These are phyloP conservation scores for Choreutis nemorana DNA, from an alignment of 2,888 invertebrate genomes.

Conservation along the genomic window DNA sequence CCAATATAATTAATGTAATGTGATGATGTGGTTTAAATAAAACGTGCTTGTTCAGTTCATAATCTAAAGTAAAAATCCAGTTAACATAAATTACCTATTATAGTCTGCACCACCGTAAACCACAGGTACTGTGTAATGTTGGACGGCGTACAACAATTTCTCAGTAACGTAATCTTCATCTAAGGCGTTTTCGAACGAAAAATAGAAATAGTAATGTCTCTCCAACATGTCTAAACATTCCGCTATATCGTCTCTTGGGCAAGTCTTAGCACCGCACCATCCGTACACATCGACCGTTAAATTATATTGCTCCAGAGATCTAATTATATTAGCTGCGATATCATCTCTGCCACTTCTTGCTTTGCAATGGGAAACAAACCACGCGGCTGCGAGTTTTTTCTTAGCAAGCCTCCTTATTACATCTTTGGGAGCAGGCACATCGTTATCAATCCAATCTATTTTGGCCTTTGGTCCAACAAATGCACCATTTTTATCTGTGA, in stretches of 20 bases:
- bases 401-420: slow-evolving; percentile 20
- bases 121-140: slow-evolving; percentile 70
- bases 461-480: slow-evolving; percentile 38
- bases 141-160: slow-evolving; percentile 40
- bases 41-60: no score
- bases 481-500: slow-evolving; percentile 24
- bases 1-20: no score
- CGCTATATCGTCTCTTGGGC: slow-evolving; percentile 26
- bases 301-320: slow-evolving; percentile 22
- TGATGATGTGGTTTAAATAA: no score
- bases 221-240: slow-evolving; percentile 31
- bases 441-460: slow-evolving; percentile 29
- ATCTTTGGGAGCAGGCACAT: slow-evolving; percentile 19
- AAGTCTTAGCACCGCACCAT: slow-evolving; percentile 30
- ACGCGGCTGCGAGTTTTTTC: slow-evolving; percentile 40
- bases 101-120: slow-evolving; percentile 77
- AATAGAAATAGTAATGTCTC: slow-evolving; percentile 42
- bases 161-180: slow-evolving; percentile 46
- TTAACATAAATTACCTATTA: slow-evolving; percentile 40
- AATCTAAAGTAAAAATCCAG: no score
- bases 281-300: slow-evolving; percentile 38
- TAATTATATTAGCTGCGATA: slow-evolving; percentile 17
- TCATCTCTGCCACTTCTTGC: slow-evolving; percentile 19
- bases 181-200: slow-evolving; percentile 42
- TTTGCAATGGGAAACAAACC: slow-evolving; percentile 42